phyloP scores from a whole-genome alignment of 2,797 vertebrate species.

The Poeciliopsis paucimaculata region DNA sequence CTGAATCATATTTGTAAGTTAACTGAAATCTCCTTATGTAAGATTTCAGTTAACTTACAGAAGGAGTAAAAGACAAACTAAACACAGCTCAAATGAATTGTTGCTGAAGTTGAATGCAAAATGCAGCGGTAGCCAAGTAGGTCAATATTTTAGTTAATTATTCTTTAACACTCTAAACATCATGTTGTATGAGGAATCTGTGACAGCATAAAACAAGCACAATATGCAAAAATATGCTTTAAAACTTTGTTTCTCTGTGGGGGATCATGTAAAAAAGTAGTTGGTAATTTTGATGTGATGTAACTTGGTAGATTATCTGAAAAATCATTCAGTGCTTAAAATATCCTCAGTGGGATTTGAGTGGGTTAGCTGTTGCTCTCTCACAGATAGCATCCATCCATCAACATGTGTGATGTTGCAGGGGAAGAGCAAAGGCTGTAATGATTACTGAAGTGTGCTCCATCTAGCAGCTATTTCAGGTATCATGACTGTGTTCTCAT shows the following conservation, averaged over 20 bases:
- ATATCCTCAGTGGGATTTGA: conserved; percentile 20
- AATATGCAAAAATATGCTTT: not conserved
- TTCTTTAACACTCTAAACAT: conserved; percentile 1
- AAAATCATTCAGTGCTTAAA: conserved; percentile 23
- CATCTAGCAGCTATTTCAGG: conserved; percentile 18
- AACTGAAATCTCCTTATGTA: too few species aligned
- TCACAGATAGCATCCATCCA: conserved; percentile 14
- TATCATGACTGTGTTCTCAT: not conserved
- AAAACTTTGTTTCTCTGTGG: conserved; percentile 10
- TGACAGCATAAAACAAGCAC: conserved; percentile 2
- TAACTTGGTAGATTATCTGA: conserved; percentile 8
- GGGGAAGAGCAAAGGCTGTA: conserved; percentile 3
- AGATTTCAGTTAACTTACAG: not conserved
- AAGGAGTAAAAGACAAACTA: not conserved
- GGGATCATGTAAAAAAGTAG: conserved; percentile 8
- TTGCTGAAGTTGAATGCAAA: not conserved
- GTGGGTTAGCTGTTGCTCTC: conserved; percentile 16
- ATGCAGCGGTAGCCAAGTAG: not conserved
- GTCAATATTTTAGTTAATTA: not conserved
- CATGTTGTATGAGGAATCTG: not conserved
- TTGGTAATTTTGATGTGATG: conserved; percentile 14
- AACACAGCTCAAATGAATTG: not conserved
- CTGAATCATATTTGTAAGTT: not conserved
- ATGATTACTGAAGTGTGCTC: conserved; percentile 8
- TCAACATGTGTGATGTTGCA: conserved; percentile 13